These are phyloP conservation scores for Tetraneura akinire DNA, from an alignment of 1,140 invertebrate genomes.

Conservation along the genomic window DNA sequence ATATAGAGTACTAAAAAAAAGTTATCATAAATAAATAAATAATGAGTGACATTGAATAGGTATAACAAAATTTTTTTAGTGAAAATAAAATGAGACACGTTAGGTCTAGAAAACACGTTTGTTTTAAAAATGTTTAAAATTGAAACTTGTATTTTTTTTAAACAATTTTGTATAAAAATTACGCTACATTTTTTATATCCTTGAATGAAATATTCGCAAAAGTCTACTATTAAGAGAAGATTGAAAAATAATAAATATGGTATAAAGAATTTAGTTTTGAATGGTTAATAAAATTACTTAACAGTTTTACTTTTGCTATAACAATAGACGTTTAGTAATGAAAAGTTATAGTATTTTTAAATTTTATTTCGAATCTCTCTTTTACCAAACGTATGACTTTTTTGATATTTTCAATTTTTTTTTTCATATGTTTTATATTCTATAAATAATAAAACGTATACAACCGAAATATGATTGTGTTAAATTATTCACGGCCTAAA, in stretches of 20 bases:
- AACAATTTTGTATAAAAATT: neutral
- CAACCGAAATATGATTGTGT: neutral
- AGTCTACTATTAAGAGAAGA: neutral
- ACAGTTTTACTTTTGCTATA: neutral
- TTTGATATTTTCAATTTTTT: no score
- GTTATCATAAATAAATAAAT: no score
- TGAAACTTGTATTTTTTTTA: no score
- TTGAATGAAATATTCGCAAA: neutral
- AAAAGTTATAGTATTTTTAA: constrained; percentile 4
- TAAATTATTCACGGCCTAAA: constrained; percentile 8
- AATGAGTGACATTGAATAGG: no score
- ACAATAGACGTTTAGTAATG: constrained; percentile 21
- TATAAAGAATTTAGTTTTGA: neutral
- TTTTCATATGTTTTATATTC: no score
- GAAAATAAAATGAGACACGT: no score
- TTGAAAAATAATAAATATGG: constrained; percentile 23
- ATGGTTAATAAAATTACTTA: neutral
- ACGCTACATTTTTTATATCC: neutral
- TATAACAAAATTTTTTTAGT: no score
- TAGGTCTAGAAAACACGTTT: no score
- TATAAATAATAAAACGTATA: neutral
- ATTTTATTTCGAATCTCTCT: no score
- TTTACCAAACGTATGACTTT: no score
- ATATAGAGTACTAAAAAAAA: no score
- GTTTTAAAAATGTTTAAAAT: no score